Evolutionary conservation across 2,888 invertebrate species (phyloP).

Genomic region (Drosophila basisetae): DNA sequence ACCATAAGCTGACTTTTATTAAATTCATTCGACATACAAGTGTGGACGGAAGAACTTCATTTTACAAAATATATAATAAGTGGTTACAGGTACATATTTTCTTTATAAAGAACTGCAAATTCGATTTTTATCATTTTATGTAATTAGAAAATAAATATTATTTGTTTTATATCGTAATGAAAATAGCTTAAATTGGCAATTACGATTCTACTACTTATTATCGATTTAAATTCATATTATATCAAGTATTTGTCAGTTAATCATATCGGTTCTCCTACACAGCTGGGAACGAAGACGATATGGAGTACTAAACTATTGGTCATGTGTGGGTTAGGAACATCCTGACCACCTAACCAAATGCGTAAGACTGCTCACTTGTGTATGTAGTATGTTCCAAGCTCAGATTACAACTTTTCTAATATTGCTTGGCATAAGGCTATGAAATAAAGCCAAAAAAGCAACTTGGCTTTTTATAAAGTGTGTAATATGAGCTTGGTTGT

Average conservation of each 20-base stretch:
- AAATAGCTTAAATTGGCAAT: background rate
- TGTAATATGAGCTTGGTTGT: background rate
- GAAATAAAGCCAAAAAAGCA: constrained; percentile 1
- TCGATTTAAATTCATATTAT: background rate
- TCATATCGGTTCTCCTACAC: background rate
- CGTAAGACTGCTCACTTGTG: background rate
- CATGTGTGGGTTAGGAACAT: background rate
- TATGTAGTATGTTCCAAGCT: background rate
- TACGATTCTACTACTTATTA: background rate
- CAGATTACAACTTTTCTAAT: background rate
- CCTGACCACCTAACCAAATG: background rate
- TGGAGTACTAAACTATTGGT: background rate
- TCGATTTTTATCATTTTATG: background rate
- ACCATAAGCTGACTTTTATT: background rate
- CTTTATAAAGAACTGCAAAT: background rate
- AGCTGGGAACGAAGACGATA: background rate
- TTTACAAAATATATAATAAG: background rate
- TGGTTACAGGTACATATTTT: background rate
- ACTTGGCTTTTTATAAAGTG: constrained; percentile 1
- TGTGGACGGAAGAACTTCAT: background rate
- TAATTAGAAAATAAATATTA: background rate
- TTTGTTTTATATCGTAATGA: background rate
- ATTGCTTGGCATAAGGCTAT: background rate
- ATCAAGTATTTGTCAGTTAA: background rate
- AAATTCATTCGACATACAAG: background rate